Percentiles rank a stretch among this genome's conserved stretches.
Conservation (phyloP, 2,888 invertebrate genomes). For the Ochlodes sylvanus region DNA sequence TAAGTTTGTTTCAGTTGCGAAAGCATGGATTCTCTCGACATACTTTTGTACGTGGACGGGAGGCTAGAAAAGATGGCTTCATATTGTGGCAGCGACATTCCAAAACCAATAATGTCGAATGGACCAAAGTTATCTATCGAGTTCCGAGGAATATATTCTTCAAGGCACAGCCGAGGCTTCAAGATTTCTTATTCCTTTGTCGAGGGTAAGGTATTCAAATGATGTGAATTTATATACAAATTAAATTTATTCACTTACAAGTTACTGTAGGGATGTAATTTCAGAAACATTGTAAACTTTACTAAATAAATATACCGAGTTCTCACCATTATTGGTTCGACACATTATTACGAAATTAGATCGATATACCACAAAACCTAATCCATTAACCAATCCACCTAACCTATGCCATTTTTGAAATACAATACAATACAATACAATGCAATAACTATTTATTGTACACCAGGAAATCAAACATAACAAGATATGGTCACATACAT, state of each 20-base stretch:
- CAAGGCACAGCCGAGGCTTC: conserved; percentile 93
- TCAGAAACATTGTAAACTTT: not conserved
- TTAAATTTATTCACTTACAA: conserved; percentile 21
- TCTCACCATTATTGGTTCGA: not conserved
- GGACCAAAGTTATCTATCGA: conserved; percentile 93
- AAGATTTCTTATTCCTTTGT: conserved; percentile 95
- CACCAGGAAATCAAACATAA: no score
- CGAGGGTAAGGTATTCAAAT: conserved; percentile 88
- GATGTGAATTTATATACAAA: conserved; percentile 18
- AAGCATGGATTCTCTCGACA: conserved; percentile 90
- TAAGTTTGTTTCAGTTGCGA: conserved; percentile 87
- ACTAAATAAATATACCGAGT: not conserved
- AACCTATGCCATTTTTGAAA: no score
- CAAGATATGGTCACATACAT: no score
- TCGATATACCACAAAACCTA: no score
- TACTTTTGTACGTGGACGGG: conserved; percentile 93
- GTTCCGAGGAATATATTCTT: conserved; percentile 91
- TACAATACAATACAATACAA: no score
- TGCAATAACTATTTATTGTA: no score
- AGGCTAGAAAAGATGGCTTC: conserved; percentile 94
- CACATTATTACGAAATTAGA: not conserved
- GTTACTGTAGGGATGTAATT: not conserved
- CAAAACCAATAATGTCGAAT: conserved; percentile 97
- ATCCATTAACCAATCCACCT: no score
- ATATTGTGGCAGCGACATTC: conserved; percentile 93